A percentile compares a stretch with the other conserved stretches of the same genome.
These are phyloP conservation scores for Rhinolophus ferrumequinum DNA, from an alignment of 2,113 vertebrate genomes.

Conservation along the genomic window DNA sequence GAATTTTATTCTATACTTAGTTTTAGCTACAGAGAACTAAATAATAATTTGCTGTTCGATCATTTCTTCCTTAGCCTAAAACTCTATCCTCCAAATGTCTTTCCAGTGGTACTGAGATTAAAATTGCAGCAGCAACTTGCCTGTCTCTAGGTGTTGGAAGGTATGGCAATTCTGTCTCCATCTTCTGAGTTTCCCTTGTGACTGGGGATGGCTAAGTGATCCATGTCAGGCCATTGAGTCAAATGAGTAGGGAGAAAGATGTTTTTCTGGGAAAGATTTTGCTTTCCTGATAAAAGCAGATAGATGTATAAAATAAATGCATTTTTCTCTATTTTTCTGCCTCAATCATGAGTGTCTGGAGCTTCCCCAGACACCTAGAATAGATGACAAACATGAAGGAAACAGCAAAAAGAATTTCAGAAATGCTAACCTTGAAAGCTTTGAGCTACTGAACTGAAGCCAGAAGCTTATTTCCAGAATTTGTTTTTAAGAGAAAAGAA, in stretches of 20 bases:
- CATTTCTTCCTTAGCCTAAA: constrained; percentile 15
- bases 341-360: background rate
- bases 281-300: background rate
- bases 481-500: background rate
- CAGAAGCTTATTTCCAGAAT: background rate
- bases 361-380: background rate
- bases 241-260: background rate
- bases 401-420: background rate
- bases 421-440: background rate
- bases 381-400: background rate
- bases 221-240: background rate
- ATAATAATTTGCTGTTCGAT: constrained; percentile 44
- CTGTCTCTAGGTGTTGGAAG: background rate
- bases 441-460: background rate
- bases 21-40: constrained; percentile 18
- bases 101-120: background rate
- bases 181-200: background rate
- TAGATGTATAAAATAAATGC: background rate
- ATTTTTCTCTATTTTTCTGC: background rate
- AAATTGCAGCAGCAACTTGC: background rate
- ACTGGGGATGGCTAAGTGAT: background rate
- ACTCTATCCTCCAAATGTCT: background rate
- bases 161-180: background rate
- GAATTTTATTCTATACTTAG: constrained; percentile 41
- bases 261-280: background rate